Evolutionary conservation across 2,113 vertebrate genomes (phyloP).

Genomic region (Sakesphorus luctuosus): DNA sequence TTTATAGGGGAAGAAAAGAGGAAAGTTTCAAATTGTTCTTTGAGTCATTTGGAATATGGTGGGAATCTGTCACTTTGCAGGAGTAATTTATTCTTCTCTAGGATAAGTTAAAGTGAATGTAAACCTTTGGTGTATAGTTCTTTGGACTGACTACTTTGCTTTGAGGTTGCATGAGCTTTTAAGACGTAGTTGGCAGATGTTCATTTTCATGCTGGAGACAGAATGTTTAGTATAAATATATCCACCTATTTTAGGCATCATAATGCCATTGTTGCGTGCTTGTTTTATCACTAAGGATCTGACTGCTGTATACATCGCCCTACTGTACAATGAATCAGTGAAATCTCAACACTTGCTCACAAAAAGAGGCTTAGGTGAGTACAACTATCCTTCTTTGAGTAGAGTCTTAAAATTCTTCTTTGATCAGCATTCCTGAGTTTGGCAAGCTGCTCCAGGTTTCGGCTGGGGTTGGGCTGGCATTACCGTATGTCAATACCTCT

Average conservation of each 20-base stretch:
- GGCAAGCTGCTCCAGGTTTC: neutral
- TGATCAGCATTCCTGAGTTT: neutral
- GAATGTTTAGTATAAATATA: neutral
- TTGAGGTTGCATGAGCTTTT: conserved; percentile 5
- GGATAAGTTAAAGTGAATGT: neutral
- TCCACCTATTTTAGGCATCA: conserved; percentile 17
- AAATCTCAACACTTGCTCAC: conserved; percentile 7
- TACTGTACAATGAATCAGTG: neutral
- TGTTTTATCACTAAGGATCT: neutral
- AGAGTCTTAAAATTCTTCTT: neutral
- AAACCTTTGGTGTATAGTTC: neutral
- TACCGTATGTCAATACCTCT: neutral
- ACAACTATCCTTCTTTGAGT: neutral
- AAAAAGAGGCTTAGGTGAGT: neutral
- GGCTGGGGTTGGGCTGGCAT: neutral
- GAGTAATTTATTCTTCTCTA: neutral
- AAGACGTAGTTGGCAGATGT: neutral
- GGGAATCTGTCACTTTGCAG: neutral
- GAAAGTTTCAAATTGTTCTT: neutral
- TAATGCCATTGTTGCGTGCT: neutral
- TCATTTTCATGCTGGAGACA: neutral
- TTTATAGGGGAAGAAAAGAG: neutral
- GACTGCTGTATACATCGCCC: neutral
- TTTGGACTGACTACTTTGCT: neutral
- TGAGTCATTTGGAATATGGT: neutral